These are phyloP conservation scores for Lottia scabra DNA, from an alignment of 2,888 invertebrate species.

Conservation along the genomic window DNA sequence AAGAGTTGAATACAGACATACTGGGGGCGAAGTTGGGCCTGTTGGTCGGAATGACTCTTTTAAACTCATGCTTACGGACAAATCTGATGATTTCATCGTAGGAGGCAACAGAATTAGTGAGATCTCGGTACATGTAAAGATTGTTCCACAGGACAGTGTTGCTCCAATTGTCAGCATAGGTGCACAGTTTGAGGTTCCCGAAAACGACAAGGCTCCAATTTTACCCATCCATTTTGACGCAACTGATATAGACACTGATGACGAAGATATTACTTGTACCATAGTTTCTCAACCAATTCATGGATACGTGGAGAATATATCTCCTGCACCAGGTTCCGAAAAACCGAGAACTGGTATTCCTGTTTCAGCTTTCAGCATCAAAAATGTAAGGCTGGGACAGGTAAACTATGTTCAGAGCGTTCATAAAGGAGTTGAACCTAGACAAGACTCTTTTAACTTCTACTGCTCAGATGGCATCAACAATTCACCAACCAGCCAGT, in stretches of 20 bases:
- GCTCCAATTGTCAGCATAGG: slow-evolving; percentile 57
- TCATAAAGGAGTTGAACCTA: slow-evolving; percentile 66
- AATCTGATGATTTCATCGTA: slow-evolving; percentile 49
- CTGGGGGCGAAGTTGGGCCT: slow-evolving; percentile 62
- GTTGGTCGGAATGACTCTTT: slow-evolving; percentile 54
- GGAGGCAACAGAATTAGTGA: slow-evolving; percentile 54
- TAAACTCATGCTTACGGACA: slow-evolving; percentile 57
- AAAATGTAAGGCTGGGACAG: slow-evolving; percentile 54
- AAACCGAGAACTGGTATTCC: slow-evolving; percentile 59
- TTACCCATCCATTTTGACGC: slow-evolving; percentile 55
- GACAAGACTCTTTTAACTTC: slow-evolving; percentile 59
- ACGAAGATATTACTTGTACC: slow-evolving; percentile 60
- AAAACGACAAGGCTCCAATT: slow-evolving; percentile 60
- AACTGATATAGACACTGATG: slow-evolving; percentile 62
- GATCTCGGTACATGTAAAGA: slow-evolving; percentile 54
- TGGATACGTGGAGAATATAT: slow-evolving; percentile 67
- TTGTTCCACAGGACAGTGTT: slow-evolving; percentile 64
- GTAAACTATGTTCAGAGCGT: slow-evolving; percentile 68
- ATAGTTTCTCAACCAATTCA: slow-evolving; percentile 59
- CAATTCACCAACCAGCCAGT: slow-evolving; percentile 49
- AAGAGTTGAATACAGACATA: slow-evolving; percentile 60
- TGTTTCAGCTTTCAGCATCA: slow-evolving; percentile 61
- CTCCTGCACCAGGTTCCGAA: slow-evolving; percentile 65
- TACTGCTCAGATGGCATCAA: slow-evolving; percentile 67
- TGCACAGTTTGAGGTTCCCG: slow-evolving; percentile 53